phyloP scores from a whole-genome alignment of 1,140 invertebrate genomes.

The Heliconius congener region DNA sequence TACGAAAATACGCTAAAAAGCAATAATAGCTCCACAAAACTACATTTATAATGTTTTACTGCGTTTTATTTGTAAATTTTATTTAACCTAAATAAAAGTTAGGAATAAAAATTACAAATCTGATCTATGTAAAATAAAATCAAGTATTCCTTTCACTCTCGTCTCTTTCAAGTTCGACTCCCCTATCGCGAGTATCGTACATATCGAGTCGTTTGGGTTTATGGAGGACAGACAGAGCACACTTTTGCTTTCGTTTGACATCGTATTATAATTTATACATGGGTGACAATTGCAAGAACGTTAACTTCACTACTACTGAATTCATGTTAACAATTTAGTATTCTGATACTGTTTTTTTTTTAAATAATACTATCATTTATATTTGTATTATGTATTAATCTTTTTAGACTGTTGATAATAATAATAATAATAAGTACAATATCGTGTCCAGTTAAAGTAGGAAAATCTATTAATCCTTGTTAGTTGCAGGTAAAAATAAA shows the following conservation, averaged over 20 bases:
- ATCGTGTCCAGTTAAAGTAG: too few species aligned
- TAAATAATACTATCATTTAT: background rate
- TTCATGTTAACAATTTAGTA: background rate
- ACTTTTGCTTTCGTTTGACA: constrained; percentile 35
- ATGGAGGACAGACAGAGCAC: constrained; percentile 49
- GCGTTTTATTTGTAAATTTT: background rate
- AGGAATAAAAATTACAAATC: background rate
- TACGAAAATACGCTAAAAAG: background rate
- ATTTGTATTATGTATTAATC: too few species aligned
- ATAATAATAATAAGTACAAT: too few species aligned
- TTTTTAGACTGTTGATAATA: too few species aligned
- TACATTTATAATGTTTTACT: background rate
- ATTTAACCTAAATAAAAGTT: background rate
- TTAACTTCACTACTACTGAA: background rate
- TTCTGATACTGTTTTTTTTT: background rate
- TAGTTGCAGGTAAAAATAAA: background rate
- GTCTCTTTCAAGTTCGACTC: constrained; percentile 62
- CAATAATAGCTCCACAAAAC: background rate
- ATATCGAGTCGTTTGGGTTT: constrained; percentile 59
- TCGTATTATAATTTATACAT: constrained; percentile 19
- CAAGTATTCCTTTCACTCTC: constrained; percentile 68
- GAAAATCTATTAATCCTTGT: too few species aligned
- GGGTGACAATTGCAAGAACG: background rate
- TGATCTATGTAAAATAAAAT: constrained; percentile 36
- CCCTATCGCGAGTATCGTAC: constrained; percentile 51